Evolutionary conservation across 2,888 invertebrate species (phyloP).

Genomic region (Cancer borealis): DNA sequence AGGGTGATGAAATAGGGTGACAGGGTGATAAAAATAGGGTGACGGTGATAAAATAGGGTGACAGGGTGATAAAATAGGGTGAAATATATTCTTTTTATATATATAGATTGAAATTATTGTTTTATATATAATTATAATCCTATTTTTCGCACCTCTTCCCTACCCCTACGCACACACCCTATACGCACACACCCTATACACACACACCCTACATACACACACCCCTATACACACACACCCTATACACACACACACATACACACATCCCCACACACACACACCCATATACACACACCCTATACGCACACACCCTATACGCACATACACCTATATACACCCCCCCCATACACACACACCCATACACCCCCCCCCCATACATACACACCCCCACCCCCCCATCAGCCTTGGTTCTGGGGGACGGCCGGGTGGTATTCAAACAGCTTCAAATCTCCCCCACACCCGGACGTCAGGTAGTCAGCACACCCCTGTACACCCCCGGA

Average conservation of each 20-base stretch:
- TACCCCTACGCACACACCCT: no score
- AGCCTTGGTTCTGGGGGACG: conserved; percentile 81
- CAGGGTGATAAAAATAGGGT: no score
- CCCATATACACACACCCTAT: neutral
- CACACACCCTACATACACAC: neutral
- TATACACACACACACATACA: no score
- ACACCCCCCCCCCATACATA: neutral
- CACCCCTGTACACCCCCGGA: conserved; percentile 62
- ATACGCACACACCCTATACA: no score
- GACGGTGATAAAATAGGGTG: no score
- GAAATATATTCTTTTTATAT: no score
- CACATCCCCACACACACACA: neutral
- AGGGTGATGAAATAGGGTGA: no score
- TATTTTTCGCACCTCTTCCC: neutral
- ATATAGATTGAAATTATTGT: no score
- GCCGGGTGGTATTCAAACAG: conserved; percentile 81
- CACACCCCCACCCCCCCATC: neutral
- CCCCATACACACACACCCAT: neutral
- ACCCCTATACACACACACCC: no score
- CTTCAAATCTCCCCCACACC: conserved; percentile 76
- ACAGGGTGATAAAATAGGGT: no score
- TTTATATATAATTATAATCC: neutral
- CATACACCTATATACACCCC: no score
- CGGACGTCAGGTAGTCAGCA: conserved; percentile 51
- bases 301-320: no score